Evolutionary conservation across 1,140 invertebrate species (phyloP).

Genomic region (Macrobrachium rosenbergii): DNA sequence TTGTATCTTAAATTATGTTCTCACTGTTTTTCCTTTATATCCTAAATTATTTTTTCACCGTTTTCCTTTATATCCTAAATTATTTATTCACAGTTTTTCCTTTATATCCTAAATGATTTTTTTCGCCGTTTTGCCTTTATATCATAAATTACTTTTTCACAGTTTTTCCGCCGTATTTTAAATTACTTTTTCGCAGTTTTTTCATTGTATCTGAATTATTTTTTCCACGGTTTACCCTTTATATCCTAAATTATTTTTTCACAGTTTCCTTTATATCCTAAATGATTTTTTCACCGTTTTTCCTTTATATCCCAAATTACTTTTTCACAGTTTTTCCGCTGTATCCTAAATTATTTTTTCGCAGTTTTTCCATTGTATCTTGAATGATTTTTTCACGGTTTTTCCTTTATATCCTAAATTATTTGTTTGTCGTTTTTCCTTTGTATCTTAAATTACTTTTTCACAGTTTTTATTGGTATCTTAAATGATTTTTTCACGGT

Average conservation of each 20-base stretch:
- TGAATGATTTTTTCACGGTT: too few relatives aligned
- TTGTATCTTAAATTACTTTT: too few relatives aligned
- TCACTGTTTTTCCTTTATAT: background rate
- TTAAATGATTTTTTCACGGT: too few relatives aligned
- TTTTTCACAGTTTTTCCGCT: background rate
- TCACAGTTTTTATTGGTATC: too few relatives aligned
- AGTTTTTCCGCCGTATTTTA: background rate
- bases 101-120: too few relatives aligned
- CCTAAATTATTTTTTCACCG: too few relatives aligned
- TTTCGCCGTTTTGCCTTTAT: background rate
- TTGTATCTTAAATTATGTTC: background rate
- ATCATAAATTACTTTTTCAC: background rate
- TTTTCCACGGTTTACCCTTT: background rate
- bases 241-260: background rate
- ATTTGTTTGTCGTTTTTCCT: too few relatives aligned
- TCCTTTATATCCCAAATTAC: background rate
- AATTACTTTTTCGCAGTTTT: too few relatives aligned
- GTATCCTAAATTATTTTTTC: too few relatives aligned
- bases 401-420: too few relatives aligned
- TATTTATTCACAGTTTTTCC: background rate
- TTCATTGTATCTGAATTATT: background rate
- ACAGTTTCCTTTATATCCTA: background rate
- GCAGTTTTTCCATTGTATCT: too few relatives aligned
- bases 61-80: background rate
- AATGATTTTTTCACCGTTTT: conserved; percentile 8